Evolutionary conservation across 2,113 vertebrate species (phyloP), one percentile per base, ranked within the genome.

Genomic region (Paradisaea rubra): DNA sequence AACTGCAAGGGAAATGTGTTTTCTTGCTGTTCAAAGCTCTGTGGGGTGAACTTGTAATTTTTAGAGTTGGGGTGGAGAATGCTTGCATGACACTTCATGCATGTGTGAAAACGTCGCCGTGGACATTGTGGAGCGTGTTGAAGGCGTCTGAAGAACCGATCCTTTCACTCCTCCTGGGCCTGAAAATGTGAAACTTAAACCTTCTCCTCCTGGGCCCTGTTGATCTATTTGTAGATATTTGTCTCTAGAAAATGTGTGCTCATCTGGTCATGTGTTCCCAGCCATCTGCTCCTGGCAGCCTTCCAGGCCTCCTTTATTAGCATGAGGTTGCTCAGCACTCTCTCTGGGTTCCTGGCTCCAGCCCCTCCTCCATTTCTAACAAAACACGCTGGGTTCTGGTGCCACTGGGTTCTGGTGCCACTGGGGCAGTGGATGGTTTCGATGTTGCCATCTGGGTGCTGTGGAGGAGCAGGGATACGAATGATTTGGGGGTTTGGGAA

Each of bases 191-290:
- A 86, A 95, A 95, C 76, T 88, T 61, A 77, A 94, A 27, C 74
- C 89, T 66, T 16, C 49, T 77, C 53, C 54, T 93, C 59, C 74
- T 83, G 80, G 65, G 88, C 65, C 73, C 88, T 77, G 95, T 90
- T 82, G 80, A 79, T 96, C 79, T 91, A 92, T 97, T 94, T 97
- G 94, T 93, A 87, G 94, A 69, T 94, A 85, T 96, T 85, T 96
- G 92, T 86, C 92, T 94, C 45, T 79, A 92, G 89, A 92, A 92
- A 88, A 91, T 21, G 57, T 71, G 85, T 72, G 47, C 80, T 93
- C 44, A 85, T 96, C 81, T 92, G 96, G 93, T 96, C 91, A 91
- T 85, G 76, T 20, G 22, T 80, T 91, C 60, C 74, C 80, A 84
- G 65, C 82, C 91, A 92, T 94, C 93, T 93, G 77, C 78, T 73